Evolutionary conservation across 1,140 invertebrate species (phyloP).

Genomic region (Pristionchus pacificus): DNA sequence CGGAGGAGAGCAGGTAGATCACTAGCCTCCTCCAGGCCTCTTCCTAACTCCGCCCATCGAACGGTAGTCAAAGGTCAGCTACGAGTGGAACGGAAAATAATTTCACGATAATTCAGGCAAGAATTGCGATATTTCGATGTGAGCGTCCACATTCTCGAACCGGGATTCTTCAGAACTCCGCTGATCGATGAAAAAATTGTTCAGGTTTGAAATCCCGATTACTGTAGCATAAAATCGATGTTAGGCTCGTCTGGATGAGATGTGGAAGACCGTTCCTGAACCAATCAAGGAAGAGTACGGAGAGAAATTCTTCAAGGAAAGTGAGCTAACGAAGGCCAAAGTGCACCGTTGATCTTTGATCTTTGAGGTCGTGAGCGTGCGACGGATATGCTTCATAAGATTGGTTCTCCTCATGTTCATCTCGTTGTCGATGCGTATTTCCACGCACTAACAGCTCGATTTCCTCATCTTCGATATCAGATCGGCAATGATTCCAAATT

Average conservation of each 20-base stretch:
- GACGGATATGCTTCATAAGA: conserved; percentile 12
- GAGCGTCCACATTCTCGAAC: conserved; percentile 32
- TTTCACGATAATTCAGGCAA: conserved; percentile 9
- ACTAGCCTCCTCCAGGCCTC: no score
- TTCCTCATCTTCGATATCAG: conserved; percentile 34
- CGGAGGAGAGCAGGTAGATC: no score
- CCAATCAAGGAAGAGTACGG: conserved; percentile 35
- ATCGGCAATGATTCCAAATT: conserved; percentile 34
- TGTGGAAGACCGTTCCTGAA: conserved; percentile 19
- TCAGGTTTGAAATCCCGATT: not conserved
- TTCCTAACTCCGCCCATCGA: no score
- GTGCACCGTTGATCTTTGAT: not conserved
- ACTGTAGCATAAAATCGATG: no score
- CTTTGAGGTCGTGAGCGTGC: conserved; percentile 11
- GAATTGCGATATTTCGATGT: conserved; percentile 36
- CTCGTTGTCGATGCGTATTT: conserved; percentile 40
- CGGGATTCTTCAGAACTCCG: conserved; percentile 37
- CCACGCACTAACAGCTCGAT: conserved; percentile 38
- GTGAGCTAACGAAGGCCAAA: not conserved
- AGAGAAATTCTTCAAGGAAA: conserved; percentile 28
- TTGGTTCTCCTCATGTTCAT: conserved; percentile 25
- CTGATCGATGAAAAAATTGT: conserved; percentile 19
- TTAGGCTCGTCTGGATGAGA: conserved; percentile 20
- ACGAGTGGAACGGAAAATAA: not conserved
- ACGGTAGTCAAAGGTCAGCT: no score